phyloP scores from a whole-genome alignment of 2,797 vertebrate genomes.

The Thalassophryne amazonica region DNA sequence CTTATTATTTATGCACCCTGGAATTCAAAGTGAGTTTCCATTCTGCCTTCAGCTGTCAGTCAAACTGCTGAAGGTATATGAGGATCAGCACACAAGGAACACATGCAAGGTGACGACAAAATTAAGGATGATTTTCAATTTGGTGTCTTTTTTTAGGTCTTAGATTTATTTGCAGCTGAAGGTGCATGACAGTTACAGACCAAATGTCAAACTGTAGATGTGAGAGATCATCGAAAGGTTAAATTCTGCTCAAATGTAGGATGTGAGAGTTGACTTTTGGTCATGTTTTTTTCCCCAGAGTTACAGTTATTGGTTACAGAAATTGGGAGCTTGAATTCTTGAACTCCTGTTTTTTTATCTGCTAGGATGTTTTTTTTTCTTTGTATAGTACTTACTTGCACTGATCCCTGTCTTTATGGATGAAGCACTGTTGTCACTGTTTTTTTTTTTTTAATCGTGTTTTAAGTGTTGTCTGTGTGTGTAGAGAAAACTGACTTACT shows the following conservation, averaged over 20 bases:
- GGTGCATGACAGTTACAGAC: too few relatives aligned
- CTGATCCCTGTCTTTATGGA: too few relatives aligned
- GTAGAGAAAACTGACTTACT: too few relatives aligned
- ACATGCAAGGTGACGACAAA: not conserved
- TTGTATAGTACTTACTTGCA: too few relatives aligned
- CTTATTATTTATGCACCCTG: conserved; percentile 18
- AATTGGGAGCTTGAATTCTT: conserved; percentile 51
- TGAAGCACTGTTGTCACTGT: too few relatives aligned
- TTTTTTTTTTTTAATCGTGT: too few relatives aligned
- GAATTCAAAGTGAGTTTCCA: conserved; percentile 9
- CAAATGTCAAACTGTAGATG: conserved; percentile 45
- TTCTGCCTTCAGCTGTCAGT: conserved; percentile 29
- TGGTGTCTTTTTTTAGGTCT: not conserved
- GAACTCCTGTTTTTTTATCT: too few relatives aligned
- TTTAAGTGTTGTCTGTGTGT: too few relatives aligned
- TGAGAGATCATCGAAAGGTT: conserved; percentile 51
- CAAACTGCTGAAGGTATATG: conserved; percentile 1
- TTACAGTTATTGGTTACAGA: conserved; percentile 9
- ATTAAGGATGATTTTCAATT: not conserved
- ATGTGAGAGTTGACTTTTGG: conserved; percentile 50
- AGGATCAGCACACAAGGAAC: not conserved
- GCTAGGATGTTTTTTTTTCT: too few relatives aligned
- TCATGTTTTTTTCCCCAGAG: conserved; percentile 34
- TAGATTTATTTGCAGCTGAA: conserved; percentile 24
- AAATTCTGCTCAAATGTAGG: conserved; percentile 17